Percentiles rank a stretch among this genome's conserved stretches.
phyloP scores from a whole-genome alignment of 2,113 vertebrate genomes.

The Galbula dea region DNA sequence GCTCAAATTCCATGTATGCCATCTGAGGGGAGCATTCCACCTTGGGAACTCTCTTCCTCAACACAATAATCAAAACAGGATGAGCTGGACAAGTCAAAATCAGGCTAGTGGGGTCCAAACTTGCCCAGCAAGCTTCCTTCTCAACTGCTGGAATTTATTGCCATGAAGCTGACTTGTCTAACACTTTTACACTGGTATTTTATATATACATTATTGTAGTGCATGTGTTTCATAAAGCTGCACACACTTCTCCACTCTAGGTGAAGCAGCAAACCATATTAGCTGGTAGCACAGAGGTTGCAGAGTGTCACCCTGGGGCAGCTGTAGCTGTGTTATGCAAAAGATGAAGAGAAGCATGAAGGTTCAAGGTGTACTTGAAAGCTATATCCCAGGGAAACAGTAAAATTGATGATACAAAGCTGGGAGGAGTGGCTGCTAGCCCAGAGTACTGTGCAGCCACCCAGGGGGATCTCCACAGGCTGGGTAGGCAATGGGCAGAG shows the following conservation, averaged over 20 bases:
- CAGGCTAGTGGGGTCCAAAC: background rate
- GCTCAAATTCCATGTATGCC: background rate
- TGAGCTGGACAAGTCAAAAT: background rate
- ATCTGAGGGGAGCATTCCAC: background rate
- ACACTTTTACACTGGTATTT: background rate
- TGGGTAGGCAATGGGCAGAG: no score
- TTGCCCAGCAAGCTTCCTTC: background rate
- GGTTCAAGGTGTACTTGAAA: background rate
- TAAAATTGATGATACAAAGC: no score
- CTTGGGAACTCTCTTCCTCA: background rate
- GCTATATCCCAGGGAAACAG: background rate
- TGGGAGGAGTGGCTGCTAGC: no score
- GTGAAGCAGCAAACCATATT: background rate
- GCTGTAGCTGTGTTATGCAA: background rate
- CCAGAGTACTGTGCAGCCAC: no score
- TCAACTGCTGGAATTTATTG: background rate
- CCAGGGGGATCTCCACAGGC: no score
- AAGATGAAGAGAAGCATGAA: background rate
- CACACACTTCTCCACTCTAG: background rate
- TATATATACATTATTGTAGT: no score
- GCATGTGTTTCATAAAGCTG: background rate
- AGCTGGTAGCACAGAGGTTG: background rate
- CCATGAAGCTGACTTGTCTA: background rate
- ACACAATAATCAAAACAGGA: background rate
- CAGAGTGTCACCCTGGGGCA: background rate